Evolutionary conservation across 2,888 invertebrate genomes (phyloP).

Genomic region (Andrena dorsata): DNA sequence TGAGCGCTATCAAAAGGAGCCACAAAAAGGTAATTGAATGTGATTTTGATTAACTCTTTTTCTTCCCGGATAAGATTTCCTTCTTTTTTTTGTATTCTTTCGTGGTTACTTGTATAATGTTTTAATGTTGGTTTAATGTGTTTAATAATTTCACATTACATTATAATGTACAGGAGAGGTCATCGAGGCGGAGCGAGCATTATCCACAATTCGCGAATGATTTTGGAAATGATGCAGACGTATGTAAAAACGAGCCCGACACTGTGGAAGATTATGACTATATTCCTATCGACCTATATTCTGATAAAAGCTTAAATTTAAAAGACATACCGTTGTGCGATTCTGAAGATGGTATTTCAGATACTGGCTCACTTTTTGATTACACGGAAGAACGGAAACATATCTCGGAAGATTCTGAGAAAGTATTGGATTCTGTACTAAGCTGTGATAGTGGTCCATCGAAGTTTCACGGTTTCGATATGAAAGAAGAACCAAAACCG

Average conservation of each 20-base stretch:
- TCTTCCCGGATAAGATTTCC: not conserved
- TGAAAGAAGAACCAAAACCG: constrained; percentile 1
- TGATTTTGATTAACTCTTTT: not conserved
- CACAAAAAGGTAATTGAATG: constrained; percentile 79
- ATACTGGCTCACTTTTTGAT: constrained; percentile 69
- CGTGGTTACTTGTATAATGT: not conserved
- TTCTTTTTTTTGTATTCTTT: not conserved
- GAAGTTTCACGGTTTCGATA: not conserved
- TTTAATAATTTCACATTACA: not conserved
- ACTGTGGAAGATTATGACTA: constrained; percentile 5
- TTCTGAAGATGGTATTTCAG: constrained; percentile 72
- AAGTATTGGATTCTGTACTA: not conserved
- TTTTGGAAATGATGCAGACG: not conserved
- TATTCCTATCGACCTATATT: constrained; percentile 46
- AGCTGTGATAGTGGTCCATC: not conserved
- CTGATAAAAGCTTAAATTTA: constrained; percentile 68
- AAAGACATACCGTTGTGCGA: constrained; percentile 52
- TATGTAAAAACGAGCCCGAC: not conserved
- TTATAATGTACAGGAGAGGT: constrained; percentile 65
- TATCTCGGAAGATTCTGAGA: not conserved
- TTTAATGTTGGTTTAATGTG: not conserved
- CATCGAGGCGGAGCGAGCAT: constrained; percentile 21
- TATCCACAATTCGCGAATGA: not conserved
- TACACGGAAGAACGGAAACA: constrained; percentile 40
- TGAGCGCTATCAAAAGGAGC: constrained; percentile 81